Evolutionary conservation across 2,797 vertebrate species (phyloP), one percentile per base, ranked within the genome.

Genomic region (Masticophis lateralis): DNA sequence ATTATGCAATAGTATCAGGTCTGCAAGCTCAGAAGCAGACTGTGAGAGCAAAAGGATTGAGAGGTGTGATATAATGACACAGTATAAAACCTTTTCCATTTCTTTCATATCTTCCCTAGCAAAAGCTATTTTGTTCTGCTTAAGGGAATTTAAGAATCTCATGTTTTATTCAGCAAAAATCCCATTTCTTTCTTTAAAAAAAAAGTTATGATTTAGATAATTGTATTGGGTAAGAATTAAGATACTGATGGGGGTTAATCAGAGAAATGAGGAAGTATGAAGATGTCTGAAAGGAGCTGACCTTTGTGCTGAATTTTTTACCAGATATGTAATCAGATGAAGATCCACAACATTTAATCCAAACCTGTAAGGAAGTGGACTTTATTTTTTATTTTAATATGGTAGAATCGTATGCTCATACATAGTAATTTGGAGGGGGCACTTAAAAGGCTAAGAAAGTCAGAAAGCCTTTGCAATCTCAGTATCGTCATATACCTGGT

Each of bases 341-440:
- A 25, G 9, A 5, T 13, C 4, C 32, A 63, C 7, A 90, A 2
- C 59, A 28, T 91, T 91, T 59, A 56, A 88, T 88, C 90, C 69
- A 13, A 69, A 69, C 83, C 12, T 59, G 27, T 51, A 43, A 91
- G 57, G 55, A 14, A 74, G 28, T 91, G 53, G 47, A 8, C 18
- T 10, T 25, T 59, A 37, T 90, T 55, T 69, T 93, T 90, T 18
- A 93, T 12, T 93, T 92, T 59, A 74, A 57, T 7, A 32, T 8
- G 57, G 60, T 55, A 59, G 63, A 47, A 27, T 27, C 37, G 37
- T 43, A 90, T 61, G 25, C 22, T 55, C 47, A 90, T 37, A 53
- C 56, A 56, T 87, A 55, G 63, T 0, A 0, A 0, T 32, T 12
- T 4, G 89, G 6, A 57, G 87, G 93, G 55, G 56, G 61, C 59